These are phyloP conservation scores for Polylopha cassiicola DNA, from an alignment of 2,888 invertebrate genomes.

Conservation along the genomic window DNA sequence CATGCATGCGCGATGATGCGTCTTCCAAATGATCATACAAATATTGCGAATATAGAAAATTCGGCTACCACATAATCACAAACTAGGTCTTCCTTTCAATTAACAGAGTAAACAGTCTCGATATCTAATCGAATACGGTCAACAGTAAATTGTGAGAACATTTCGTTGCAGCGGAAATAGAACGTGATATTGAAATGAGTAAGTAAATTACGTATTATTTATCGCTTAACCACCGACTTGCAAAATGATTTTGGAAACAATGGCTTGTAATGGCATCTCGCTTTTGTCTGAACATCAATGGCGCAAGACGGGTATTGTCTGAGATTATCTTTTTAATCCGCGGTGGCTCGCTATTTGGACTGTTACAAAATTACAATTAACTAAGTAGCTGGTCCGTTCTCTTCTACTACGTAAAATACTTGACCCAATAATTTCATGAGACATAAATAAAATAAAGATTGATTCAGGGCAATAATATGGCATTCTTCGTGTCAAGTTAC, in stretches of 20 bases:
- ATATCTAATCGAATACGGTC: conserved; percentile 20
- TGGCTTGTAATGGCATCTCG: conserved; percentile 59
- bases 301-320: conserved; percentile 57
- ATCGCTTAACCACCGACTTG: conserved; percentile 46
- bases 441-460: conserved; percentile 7
- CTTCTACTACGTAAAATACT: no score
- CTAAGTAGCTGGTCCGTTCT: conserved; percentile 11
- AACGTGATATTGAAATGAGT: conserved; percentile 33
- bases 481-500: conserved; percentile 47
- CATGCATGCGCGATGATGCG: no score
- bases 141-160: conserved; percentile 24
- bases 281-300: conserved; percentile 56
- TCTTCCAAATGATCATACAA: no score
- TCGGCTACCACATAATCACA: no score
- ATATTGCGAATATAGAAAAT: no score
- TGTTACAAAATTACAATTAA: conserved; percentile 31
- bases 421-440: conserved; percentile 15
- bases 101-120: no score
- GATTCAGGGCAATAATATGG: conserved; percentile 28
- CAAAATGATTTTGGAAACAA: conserved; percentile 62
- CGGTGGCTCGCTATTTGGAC: conserved; percentile 31
- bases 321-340: conserved; percentile 46
- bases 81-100: no score
- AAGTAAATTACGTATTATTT: conserved; percentile 32
- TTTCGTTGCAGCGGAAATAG: conserved; percentile 22